phyloP scores from a whole-genome alignment of 2,113 vertebrate species.

The Tangachromis dhanisi region DNA sequence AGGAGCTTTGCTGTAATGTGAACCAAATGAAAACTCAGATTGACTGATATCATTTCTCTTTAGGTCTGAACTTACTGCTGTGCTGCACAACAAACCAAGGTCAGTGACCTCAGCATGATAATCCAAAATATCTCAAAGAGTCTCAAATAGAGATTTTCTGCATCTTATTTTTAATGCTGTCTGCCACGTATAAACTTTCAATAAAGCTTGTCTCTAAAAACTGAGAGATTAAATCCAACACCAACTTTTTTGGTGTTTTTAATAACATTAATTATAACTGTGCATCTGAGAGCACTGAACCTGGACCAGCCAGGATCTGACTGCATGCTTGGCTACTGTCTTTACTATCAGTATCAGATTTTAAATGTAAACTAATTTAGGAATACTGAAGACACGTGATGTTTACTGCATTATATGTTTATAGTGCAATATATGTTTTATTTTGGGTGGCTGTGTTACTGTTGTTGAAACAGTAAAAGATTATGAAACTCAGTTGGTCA shows the following conservation, averaged over 20 bases:
- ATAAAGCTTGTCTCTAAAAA: not conserved
- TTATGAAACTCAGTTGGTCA: no score
- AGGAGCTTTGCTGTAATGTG: not conserved
- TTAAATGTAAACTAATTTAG: not conserved
- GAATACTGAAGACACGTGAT: fast-evolving
- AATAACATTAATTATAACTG: fast-evolving
- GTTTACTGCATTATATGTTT: no score
- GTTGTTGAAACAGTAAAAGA: no score
- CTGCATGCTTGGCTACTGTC: fast-evolving
- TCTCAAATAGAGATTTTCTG: fast-evolving
- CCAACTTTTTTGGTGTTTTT: not conserved
- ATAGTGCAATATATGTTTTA: no score
- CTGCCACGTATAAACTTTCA: not conserved
- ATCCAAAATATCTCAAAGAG: fast-evolving
- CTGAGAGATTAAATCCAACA: not conserved
- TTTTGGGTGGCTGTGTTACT: no score
- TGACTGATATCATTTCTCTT: not conserved
- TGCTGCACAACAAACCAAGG: not conserved
- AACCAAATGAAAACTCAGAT: not conserved
- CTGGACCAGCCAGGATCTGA: not conserved
- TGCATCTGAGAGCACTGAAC: not conserved
- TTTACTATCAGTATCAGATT: not conserved
- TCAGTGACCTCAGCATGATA: fast-evolving
- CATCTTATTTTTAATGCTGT: not conserved
- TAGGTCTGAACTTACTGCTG: not conserved